Base-by-base conservation (phyloP, 2,888 invertebrate species). In the Druceiella hillmani region DNA sequence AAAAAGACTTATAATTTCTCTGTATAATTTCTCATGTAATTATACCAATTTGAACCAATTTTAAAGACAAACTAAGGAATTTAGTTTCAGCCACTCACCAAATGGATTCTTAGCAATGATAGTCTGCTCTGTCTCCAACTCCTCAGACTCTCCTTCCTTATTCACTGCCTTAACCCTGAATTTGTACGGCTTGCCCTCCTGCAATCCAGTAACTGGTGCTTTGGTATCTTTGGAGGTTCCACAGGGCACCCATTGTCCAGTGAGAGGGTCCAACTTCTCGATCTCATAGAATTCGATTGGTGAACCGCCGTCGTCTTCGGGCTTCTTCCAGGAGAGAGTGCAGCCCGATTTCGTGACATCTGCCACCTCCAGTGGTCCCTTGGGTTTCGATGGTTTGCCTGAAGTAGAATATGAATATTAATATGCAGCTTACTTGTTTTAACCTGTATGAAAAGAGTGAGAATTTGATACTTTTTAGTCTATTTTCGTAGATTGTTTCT, bases 61-160 rank as follows among this genome's bases (percentile, higher is more conserved):
- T n/a, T n/a, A n/a, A n/a, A n/a, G n/a, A n/a, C n/a, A n/a, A n/a
- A n/a, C n/a, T n/a, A n/a, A n/a, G n/a, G n/a, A n/a, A n/a, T n/a
- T n/a, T n/a, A 12, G n/a, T 31, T 17, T 2, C 11, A 17, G 33
- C 33, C 5, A 59, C 74, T 70, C 60, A 87, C 87, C 95, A 66
- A 89, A 99, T 46, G 98, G 98, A 87, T 99, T 99, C 68, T 98
- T 99, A 39, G 99, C 98, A 52, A 95, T 81, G 47, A 95, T 94
- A 6, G 93, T 80, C 55, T 88, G 87, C 46, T 93, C 93, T 0
- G 94, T 87, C 63, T 92, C 93, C 38, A 99, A 71, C 41, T 94
- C 94, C 61, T 98, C 97, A 1, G 97, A 94, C 63, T 94, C 94
- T 10, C 99, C 99, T 64, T 98, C 95, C 59, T 93, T 91, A 65